These are phyloP conservation scores for Tragelaphus scriptus DNA, from an alignment of 2,113 vertebrate genomes.

Conservation along the genomic window DNA sequence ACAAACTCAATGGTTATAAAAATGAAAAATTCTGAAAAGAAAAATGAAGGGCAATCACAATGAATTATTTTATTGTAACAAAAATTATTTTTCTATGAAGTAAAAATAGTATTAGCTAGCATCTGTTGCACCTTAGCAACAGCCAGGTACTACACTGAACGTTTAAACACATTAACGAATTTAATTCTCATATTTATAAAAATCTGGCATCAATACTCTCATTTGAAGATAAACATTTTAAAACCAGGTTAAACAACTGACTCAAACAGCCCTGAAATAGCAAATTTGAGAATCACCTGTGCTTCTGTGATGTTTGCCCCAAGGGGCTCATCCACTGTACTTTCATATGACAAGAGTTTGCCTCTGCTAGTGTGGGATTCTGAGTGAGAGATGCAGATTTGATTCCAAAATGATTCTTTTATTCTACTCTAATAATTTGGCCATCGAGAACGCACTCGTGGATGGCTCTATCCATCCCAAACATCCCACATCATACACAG, in stretches of 20 bases:
- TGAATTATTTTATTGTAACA: background rate
- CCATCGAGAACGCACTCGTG: background rate
- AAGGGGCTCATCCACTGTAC: accelerated
- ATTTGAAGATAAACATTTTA: background rate
- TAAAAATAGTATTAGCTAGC: background rate
- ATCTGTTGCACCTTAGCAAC: background rate
- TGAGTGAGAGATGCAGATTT: background rate
- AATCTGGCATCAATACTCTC: background rate
- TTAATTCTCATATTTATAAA: background rate
- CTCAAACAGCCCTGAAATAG: background rate
- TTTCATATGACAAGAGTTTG: background rate
- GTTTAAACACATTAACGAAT: background rate
- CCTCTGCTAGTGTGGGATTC: background rate
- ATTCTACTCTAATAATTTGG: background rate
- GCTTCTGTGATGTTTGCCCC: background rate
- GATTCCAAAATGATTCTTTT: background rate
- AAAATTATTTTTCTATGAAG: background rate
- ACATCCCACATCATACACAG: background rate
- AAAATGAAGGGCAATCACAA: background rate
- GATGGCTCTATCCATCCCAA: background rate
- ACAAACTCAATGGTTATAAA: background rate
- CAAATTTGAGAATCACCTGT: background rate
- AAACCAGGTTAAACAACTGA: background rate
- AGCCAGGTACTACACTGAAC: background rate
- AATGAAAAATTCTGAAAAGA: background rate